These are phyloP conservation scores for Thymelicus lineola DNA, from an alignment of 2,888 invertebrate species.

Conservation along the genomic window DNA sequence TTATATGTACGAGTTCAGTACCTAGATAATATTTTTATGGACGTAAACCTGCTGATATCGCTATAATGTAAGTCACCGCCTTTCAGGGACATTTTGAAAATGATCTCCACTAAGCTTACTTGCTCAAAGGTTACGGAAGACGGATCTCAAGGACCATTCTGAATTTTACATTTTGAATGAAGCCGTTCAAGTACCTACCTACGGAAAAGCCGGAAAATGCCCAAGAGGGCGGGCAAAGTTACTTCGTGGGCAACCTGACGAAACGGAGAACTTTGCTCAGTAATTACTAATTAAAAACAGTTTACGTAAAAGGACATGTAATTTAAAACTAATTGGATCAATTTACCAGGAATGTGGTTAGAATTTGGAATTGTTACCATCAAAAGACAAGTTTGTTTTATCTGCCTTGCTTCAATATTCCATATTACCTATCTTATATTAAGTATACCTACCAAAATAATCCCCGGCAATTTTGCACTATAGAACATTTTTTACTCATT, in stretches of 20 bases:
- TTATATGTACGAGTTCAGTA: too few species aligned
- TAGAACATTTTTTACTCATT: too few species aligned
- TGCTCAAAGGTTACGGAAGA: not conserved
- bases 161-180: conserved; percentile 32
- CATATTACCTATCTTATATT: too few species aligned
- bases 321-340: conserved; percentile 17
- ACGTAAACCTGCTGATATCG: too few species aligned
- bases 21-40: too few species aligned
- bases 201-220: conserved; percentile 31
- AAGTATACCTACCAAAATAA: too few species aligned
- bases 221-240: conserved; percentile 36
- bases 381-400: not conserved
- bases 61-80: too few species aligned
- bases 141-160: conserved; percentile 15
- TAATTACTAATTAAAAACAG: conserved; percentile 43
- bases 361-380: not conserved
- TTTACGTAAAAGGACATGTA: conserved; percentile 38
- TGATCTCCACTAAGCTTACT: conserved; percentile 4
- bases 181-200: conserved; percentile 34
- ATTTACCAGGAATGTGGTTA: not conserved
- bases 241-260: conserved; percentile 31
- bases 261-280: conserved; percentile 31
- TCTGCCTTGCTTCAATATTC: too few species aligned
- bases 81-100: not conserved
- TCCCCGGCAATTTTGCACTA: too few species aligned